Conservation (phyloP, 1,140 invertebrate genomes). For the Drosophila parvula region DNA sequence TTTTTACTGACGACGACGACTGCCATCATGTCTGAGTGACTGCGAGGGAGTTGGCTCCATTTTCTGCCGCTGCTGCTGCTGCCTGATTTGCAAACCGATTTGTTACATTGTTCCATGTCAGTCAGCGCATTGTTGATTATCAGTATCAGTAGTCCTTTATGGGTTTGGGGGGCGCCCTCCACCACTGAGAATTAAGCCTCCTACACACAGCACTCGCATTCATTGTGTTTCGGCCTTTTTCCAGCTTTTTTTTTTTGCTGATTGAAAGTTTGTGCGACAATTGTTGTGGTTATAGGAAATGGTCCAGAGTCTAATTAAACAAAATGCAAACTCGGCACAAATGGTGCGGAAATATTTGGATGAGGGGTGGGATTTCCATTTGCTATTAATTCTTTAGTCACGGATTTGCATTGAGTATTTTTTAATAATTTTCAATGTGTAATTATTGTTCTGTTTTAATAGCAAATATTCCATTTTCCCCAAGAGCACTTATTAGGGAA, state of each 20-base stretch:
- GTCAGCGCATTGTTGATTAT: constrained; percentile 74
- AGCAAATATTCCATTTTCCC: neutral
- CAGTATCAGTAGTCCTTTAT: constrained; percentile 28
- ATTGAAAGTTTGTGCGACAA: constrained; percentile 77
- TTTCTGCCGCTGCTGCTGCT: constrained; percentile 23
- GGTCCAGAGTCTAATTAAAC: constrained; percentile 62
- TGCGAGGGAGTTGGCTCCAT: constrained; percentile 35
- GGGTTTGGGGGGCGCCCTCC: constrained; percentile 7
- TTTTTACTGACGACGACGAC: constrained; percentile 74
- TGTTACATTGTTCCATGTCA: constrained; percentile 77
- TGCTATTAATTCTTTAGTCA: neutral
- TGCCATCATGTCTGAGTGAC: constrained; percentile 52
- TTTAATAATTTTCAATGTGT: neutral
- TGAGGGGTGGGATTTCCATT: neutral
- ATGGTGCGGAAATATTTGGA: neutral
- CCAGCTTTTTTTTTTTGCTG: constrained; percentile 44
- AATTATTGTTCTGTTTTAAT: no score
- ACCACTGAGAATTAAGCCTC: constrained; percentile 28
- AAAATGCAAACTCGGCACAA: constrained; percentile 25
- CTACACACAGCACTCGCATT: constrained; percentile 16
- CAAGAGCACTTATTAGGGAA: neutral
- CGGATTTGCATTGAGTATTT: neutral
- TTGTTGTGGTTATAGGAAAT: constrained; percentile 74
- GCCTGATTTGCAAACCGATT: constrained; percentile 78
- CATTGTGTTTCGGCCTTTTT: constrained; percentile 32